A percentile compares a stretch with the other conserved stretches of the same genome.
Conservation (phyloP, 2,888 invertebrate genomes). For the Tipula confusa region DNA sequence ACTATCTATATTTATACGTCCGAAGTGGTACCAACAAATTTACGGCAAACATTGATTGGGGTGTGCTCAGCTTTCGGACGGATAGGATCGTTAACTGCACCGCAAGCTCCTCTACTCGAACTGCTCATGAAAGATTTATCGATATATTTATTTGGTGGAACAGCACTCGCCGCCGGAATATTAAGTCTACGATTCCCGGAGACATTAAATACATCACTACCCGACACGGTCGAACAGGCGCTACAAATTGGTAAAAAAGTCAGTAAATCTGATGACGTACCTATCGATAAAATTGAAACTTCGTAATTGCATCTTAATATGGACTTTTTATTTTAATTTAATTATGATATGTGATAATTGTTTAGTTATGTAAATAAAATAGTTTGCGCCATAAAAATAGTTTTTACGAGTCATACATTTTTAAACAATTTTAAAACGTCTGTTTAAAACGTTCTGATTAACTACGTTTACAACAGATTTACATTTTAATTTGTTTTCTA, state of each 20-base stretch:
- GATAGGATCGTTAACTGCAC: slow-evolving; percentile 64
- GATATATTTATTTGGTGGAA: slow-evolving; percentile 53
- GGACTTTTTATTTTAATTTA: not conserved
- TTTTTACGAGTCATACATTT: not conserved
- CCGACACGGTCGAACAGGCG: slow-evolving; percentile 56
- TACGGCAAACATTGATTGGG: slow-evolving; percentile 62
- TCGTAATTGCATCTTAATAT: not conserved
- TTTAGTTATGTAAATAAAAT: not conserved
- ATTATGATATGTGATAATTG: not conserved
- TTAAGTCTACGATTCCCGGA: slow-evolving; percentile 56
- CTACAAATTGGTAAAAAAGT: slow-evolving; percentile 43
- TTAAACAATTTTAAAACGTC: not conserved
- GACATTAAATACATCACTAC: slow-evolving; percentile 54
- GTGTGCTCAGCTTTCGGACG: slow-evolving; percentile 67
- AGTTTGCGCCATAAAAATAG: not conserved
- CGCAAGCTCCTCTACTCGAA: slow-evolving; percentile 61
- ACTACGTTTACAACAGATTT: not conserved
- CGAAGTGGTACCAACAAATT: slow-evolving; percentile 66
- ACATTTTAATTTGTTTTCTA: no score
- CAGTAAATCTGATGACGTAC: not conserved
- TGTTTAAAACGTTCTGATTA: not conserved
- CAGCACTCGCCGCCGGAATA: slow-evolving; percentile 52
- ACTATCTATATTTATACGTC: slow-evolving; percentile 64
- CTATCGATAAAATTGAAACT: not conserved
- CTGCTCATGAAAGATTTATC: slow-evolving; percentile 43